Base-by-base conservation (phyloP, 2,888 invertebrate genomes). In the Acrobasis consociella region DNA sequence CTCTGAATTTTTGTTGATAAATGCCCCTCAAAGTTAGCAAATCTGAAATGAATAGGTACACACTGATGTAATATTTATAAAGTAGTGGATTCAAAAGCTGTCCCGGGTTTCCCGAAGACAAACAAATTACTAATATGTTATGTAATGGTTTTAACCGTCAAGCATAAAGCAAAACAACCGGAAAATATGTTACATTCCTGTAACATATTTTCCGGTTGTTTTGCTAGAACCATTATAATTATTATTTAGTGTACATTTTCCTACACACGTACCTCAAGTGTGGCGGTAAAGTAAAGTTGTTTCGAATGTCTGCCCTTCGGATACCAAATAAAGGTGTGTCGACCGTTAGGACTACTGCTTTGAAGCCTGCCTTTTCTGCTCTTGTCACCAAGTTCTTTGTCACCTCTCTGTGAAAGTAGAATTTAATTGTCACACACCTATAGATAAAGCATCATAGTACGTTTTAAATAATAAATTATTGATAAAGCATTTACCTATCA, bases 281-380 rank as follows among this genome's bases (percentile, higher is more conserved):
- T 38, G 93, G 78, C 0, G 98, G 98, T 52, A 99, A 87, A 51
- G 94, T 87, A 82, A 99, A 99, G 77, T 96, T 95, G 81, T 98
- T 98, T 69, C 95, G 94, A 11, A 96, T 92, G 85, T 99, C 98
- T 0, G 96, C 95, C 62, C 96, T 93, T 53, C 98, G 93, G 61
- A 96, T 93, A 0, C 99, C 99, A 83, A 98, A 97, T 56, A 96
- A 84, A 0, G 98, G 97, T 0, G 97, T 96, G 82, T 99, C 99
- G 0, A 98, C 96, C 0, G 98, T 99, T 3, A 98, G 83, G 0
- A 96, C 97, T 1, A 98, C 85, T 0, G 97, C 98, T 86, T 96
- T 96, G 78, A 95, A 99, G n/a, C 97, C 97, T 10, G 96, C 95
- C 52, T 89, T 93, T 85, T 98, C 98, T 0, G 97, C 98, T 72